Conservation (phyloP, 2,888 invertebrate genomes). For the Drosophila subsilvestris region DNA sequence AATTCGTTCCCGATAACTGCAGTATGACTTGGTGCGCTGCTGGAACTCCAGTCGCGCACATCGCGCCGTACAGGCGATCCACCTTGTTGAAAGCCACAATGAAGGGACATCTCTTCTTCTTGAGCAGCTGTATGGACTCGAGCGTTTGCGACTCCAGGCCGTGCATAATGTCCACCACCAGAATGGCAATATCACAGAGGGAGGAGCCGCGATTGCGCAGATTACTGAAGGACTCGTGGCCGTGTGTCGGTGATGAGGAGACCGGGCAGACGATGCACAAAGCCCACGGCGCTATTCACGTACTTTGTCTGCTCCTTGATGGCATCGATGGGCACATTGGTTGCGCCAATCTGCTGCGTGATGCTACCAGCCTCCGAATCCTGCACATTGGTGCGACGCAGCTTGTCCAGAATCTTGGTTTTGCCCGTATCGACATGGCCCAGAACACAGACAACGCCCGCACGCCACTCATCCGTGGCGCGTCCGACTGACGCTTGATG, state of each 20-base stretch:
- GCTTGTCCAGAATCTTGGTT: slow-evolving; percentile 99
- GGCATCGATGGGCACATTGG: slow-evolving; percentile 98
- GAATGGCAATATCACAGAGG: slow-evolving; percentile 99
- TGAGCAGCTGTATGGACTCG: slow-evolving; percentile 97
- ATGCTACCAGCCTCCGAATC: slow-evolving; percentile 99
- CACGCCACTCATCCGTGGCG: slow-evolving; percentile 90
- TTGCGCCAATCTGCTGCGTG: slow-evolving; percentile 99
- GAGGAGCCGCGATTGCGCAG: slow-evolving; percentile 98
- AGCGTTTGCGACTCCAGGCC: slow-evolving; percentile 99
- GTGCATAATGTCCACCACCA: slow-evolving; percentile 99
- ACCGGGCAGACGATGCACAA: slow-evolving; percentile 95
- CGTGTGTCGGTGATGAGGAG: slow-evolving; percentile 98
- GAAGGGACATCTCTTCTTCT: slow-evolving; percentile 97
- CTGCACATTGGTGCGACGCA: slow-evolving; percentile 94
- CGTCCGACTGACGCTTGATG: slow-evolving; percentile 88
- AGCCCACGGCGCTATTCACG: slow-evolving; percentile 90
- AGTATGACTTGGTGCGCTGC: slow-evolving; percentile 93
- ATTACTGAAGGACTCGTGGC: slow-evolving; percentile 99
- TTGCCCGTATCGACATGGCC: slow-evolving; percentile 99
- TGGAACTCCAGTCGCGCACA: slow-evolving; percentile 97
- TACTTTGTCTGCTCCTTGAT: slow-evolving; percentile 97
- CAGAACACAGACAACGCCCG: slow-evolving; percentile 98
- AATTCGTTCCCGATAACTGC: too few relatives aligned
- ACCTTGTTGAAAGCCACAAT: slow-evolving; percentile 99
- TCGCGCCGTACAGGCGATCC: slow-evolving; percentile 97